These are phyloP conservation scores for Gobionotothen gibberifrons DNA, from an alignment of 2,797 vertebrate species.

Conservation along the genomic window DNA sequence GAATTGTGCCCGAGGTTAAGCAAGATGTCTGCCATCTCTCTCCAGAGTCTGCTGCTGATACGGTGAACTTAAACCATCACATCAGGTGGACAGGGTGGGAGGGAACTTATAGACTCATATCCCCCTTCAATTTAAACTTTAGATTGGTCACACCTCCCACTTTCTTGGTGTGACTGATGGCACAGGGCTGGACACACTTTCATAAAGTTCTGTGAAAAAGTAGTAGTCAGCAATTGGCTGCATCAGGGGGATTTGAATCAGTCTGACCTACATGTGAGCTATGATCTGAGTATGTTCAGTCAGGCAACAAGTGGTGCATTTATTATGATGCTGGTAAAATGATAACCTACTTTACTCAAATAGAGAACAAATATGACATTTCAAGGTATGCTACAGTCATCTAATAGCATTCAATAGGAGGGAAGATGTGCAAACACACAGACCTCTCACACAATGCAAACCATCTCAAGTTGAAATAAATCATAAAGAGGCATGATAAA, in stretches of 20 bases:
- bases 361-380: constrained; percentile 33
- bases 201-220: constrained; percentile 74
- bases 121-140: constrained; percentile 76
- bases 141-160: constrained; percentile 76
- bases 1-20: constrained; percentile 81
- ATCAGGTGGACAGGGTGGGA: constrained; percentile 70
- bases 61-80: constrained; percentile 77
- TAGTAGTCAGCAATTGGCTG: constrained; percentile 68
- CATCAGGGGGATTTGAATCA: constrained; percentile 67
- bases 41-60: constrained; percentile 81
- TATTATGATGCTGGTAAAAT: constrained; percentile 43
- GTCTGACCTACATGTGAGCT: constrained; percentile 75
- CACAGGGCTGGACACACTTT: constrained; percentile 73
- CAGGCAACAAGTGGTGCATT: constrained; percentile 38
- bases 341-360: constrained; percentile 27
- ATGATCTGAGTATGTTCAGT: constrained; percentile 35
- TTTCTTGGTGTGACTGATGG: constrained; percentile 72
- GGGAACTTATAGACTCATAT: constrained; percentile 73
- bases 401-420: constrained; percentile 69
- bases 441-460: constrained; percentile 83
- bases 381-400: constrained; percentile 61
- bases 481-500: constrained; percentile 65
- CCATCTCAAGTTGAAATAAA: constrained; percentile 74
- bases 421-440: constrained; percentile 83
- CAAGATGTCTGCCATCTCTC: constrained; percentile 84